Base-by-base conservation (phyloP, 1,140 invertebrate species). In the Leptopilina boulardi region DNA sequence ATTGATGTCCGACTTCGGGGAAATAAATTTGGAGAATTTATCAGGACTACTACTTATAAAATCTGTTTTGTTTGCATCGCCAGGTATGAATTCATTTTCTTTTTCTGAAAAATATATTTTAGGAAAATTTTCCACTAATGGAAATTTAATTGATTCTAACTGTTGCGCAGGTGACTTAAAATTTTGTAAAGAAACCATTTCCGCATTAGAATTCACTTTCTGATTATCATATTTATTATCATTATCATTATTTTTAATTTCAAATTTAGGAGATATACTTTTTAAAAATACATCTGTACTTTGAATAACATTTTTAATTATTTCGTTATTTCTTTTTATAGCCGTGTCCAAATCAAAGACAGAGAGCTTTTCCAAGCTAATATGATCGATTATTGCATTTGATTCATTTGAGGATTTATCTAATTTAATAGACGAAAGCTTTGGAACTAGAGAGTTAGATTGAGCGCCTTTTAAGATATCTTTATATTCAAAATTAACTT, bases 291-390 rank as follows among this genome's bases (percentile, higher is more conserved):
- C 56, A 70, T 56, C 74, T 34, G 79, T 80, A 18, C 41, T 72
- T 15, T 51, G 70, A 47, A 41, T 2, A 13, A 81, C 71, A 38
- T 73, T 51, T 23, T 76, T 21, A 10, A 83, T 81, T 6, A 56
- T 78, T 21, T 70, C 23, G 19, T 78, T 75, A 1, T 81, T 74
- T 9, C 71, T 75, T n/a, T 34, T 26, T n/a, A 83, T 41, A 38
- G 42, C 47, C 74, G 74, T 41, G 42, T 80, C 74, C 9, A 83
- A 54, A 44, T 79, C 44, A 9, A 42, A 26, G 5, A 80, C 11
- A 44, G 75, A 71, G 0, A 75, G 78, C 6, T 73, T 3, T 71
- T 77, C 21, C n/a, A 82, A 71, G n/a, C 73, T 70, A 0, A 80
- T 76, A 34, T 78, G 18, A 44, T 79, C 70, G 26, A 23, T 1